Evolutionary conservation across 2,888 invertebrate genomes (phyloP).

Genomic region (Hemaris fuciformis): DNA sequence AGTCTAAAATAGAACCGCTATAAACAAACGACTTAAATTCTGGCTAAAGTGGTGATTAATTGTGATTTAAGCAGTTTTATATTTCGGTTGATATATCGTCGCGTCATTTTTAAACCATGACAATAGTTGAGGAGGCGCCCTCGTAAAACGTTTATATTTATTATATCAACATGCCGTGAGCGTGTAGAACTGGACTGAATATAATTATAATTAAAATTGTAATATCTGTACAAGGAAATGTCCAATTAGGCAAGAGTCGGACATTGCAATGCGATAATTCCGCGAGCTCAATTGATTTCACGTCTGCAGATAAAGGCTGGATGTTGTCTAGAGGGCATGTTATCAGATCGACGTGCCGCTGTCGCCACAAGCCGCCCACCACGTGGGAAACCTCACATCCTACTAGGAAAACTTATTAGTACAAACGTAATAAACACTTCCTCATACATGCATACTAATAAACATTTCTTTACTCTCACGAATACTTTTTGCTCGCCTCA

Average conservation of each 20-base stretch:
- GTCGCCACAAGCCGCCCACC: slow-evolving; percentile 63
- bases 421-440: slow-evolving; percentile 16
- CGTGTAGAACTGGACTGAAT: background rate
- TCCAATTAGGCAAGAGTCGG: slow-evolving; percentile 70
- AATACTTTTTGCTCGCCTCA: slow-evolving; percentile 3
- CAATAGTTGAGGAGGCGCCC: slow-evolving; percentile 31
- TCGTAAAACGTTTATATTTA: slow-evolving; percentile 1
- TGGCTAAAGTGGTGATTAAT: slow-evolving; percentile 75
- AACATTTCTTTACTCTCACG: background rate
- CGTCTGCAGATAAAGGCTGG: slow-evolving; percentile 69
- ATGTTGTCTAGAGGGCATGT: slow-evolving; percentile 65
- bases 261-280: slow-evolving; percentile 74
- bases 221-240: slow-evolving; percentile 49
- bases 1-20: slow-evolving; percentile 34
- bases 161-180: background rate
- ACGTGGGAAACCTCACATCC: slow-evolving; percentile 53
- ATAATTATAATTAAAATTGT: slow-evolving; percentile 5
- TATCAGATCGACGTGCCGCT: slow-evolving; percentile 74
- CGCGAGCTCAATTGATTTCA: slow-evolving; percentile 72
- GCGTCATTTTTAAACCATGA: slow-evolving; percentile 62
- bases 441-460: background rate
- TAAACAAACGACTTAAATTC: slow-evolving; percentile 37
- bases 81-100: slow-evolving; percentile 69
- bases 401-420: slow-evolving; percentile 29
- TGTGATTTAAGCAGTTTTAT: slow-evolving; percentile 74